Conservation (phyloP, 2,797 vertebrate species). For the Sebastes steindachneri region DNA sequence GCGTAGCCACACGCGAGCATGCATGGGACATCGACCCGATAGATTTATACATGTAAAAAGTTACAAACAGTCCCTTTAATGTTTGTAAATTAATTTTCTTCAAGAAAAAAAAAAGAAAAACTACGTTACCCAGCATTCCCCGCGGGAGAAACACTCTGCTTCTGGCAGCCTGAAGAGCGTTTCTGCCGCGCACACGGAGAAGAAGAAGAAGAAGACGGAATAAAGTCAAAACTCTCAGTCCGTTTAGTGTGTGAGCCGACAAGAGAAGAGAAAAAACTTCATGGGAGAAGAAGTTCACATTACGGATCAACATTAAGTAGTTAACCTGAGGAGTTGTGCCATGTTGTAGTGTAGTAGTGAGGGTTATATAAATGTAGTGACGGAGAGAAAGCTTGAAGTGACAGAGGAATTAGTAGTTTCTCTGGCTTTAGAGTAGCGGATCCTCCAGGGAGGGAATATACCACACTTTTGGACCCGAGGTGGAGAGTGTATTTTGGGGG, state of each 20-base stretch:
- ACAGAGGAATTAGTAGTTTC: constrained; percentile 55
- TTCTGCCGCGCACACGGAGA: constrained; percentile 78
- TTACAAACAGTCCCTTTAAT: too few species aligned
- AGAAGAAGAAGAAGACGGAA: constrained; percentile 20
- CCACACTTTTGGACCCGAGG: too few species aligned
- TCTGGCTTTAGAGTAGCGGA: too few species aligned
- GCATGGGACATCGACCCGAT: too few species aligned
- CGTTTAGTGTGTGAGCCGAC: constrained; percentile 46
- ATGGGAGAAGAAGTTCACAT: constrained; percentile 39
- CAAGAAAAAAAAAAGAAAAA: neutral
- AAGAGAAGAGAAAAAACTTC: constrained; percentile 53
- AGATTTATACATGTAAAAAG: too few species aligned
- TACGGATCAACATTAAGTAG: constrained; percentile 24
- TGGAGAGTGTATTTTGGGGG: neutral
- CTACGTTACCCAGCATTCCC: constrained; percentile 67
- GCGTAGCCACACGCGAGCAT: too few species aligned
- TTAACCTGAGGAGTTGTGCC: neutral
- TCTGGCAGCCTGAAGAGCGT: constrained; percentile 69
- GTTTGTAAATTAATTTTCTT: too few species aligned
- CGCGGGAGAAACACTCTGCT: neutral
- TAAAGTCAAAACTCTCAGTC: constrained; percentile 73
- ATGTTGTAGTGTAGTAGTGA: constrained; percentile 5
- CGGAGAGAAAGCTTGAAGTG: constrained; percentile 61
- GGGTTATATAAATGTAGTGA: constrained; percentile 65
- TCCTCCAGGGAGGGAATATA: too few species aligned